Evolutionary conservation across 2,888 invertebrate genomes (phyloP).

Genomic region (Ecliptopera silaceata): DNA sequence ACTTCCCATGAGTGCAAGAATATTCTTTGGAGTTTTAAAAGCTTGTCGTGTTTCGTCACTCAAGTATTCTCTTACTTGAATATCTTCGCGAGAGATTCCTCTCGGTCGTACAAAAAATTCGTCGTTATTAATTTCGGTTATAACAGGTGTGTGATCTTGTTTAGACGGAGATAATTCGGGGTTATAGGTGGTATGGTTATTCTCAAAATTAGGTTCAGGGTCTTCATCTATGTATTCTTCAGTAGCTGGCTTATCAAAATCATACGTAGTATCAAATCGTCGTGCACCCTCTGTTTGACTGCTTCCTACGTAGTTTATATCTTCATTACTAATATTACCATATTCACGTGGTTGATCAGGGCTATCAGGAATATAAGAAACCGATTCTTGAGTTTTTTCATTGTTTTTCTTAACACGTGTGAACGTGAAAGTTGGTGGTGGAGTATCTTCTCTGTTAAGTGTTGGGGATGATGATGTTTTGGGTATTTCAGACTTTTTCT

Average conservation of each 20-base stretch:
- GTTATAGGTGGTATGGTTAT: conserved; percentile 53
- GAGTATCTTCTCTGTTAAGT: conserved; percentile 81
- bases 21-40: conserved; percentile 86
- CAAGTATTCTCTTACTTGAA: conserved; percentile 89
- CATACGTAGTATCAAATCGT: conserved; percentile 68
- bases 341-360: conserved; percentile 73
- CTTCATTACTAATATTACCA: conserved; percentile 66
- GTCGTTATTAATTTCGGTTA: conserved; percentile 94
- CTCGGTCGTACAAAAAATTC: conserved; percentile 93
- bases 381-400: conserved; percentile 66
- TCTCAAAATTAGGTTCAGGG: conserved; percentile 47
- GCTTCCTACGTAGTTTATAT: conserved; percentile 47
- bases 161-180: conserved; percentile 69
- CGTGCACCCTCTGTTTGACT: conserved; percentile 68
- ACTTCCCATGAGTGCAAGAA: conserved; percentile 84
- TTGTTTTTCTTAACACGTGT: conserved; percentile 83
- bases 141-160: conserved; percentile 82
- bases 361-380: conserved; percentile 68
- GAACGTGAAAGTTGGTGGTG: conserved; percentile 85
- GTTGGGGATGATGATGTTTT: conserved; percentile 81
- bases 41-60: conserved; percentile 92
- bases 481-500: conserved; percentile 68
- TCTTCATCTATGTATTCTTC: conserved; percentile 81
- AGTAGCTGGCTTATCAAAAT: conserved; percentile 82
- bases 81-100: conserved; percentile 92